Evolutionary conservation across 2,888 invertebrate genomes (phyloP).

Genomic region (Euzetes globulus): DNA sequence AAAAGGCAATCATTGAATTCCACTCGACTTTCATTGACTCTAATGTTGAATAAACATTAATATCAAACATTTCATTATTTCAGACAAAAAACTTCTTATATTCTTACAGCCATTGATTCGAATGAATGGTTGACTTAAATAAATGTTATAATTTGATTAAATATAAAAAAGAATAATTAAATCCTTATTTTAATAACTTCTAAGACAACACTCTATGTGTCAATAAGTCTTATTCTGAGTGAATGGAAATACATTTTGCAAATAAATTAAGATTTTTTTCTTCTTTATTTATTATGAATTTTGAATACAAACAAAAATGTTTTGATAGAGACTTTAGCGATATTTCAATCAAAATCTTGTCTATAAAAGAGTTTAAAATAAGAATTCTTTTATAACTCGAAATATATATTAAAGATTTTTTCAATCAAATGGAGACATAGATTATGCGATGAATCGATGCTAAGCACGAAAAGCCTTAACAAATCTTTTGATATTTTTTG

Average conservation of each 20-base stretch:
- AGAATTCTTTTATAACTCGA: too few species aligned
- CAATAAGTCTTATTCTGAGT: background rate
- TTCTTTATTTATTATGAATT: too few species aligned
- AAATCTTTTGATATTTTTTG: background rate
- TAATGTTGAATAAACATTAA: background rate
- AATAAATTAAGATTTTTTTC: too few species aligned
- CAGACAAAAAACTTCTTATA: background rate
- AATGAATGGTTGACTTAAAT: background rate
- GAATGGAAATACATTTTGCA: background rate
- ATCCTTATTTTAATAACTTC: background rate
- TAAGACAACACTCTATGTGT: background rate
- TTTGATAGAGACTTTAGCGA: too few species aligned
- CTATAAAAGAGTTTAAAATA: too few species aligned
- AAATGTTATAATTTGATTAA: background rate
- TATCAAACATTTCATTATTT: background rate
- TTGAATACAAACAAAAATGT: too few species aligned
- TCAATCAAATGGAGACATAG: too few species aligned
- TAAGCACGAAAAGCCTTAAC: too few species aligned
- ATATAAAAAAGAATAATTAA: background rate
- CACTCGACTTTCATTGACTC: background rate
- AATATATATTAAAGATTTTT: too few species aligned
- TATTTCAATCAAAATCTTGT: too few species aligned
- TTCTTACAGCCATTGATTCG: background rate
- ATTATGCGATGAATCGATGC: too few species aligned
- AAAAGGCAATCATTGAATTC: background rate